Evolutionary conservation across 1,140 invertebrate species (phyloP).

Genomic region (Drosophila orena): DNA sequence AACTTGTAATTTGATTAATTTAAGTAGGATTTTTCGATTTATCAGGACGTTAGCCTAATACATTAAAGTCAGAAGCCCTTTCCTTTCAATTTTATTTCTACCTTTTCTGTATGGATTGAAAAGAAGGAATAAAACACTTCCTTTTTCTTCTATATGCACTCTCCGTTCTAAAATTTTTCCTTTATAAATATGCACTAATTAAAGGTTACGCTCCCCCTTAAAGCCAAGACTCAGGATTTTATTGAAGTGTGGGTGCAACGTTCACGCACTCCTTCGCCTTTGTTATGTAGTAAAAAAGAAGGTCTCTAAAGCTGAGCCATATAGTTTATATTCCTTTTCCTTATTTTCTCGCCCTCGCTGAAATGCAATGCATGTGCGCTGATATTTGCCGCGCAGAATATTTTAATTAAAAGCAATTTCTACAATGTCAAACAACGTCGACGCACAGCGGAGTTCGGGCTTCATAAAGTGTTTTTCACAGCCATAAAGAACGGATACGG

Average conservation of each 20-base stretch:
- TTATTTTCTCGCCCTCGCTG: slow-evolving; percentile 4
- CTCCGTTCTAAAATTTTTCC: too few species aligned
- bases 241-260: slow-evolving; percentile 18
- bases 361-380: slow-evolving; percentile 32
- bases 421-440: slow-evolving; percentile 68
- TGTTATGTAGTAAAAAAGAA: slow-evolving; percentile 2
- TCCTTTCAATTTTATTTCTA: too few species aligned
- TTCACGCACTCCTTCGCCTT: too few species aligned
- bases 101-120: too few species aligned
- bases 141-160: too few species aligned
- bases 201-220: background rate
- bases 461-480: slow-evolving; percentile 67
- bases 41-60: too few species aligned
- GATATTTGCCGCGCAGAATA: slow-evolving; percentile 46
- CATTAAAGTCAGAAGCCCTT: too few species aligned
- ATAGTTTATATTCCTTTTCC: slow-evolving; percentile 22
- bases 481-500: slow-evolving; percentile 44
- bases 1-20: too few species aligned
- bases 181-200: too few species aligned
- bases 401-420: slow-evolving; percentile 78
- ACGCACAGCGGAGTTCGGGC: slow-evolving; percentile 32
- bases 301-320: slow-evolving; percentile 15
- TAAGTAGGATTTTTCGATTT: too few species aligned
- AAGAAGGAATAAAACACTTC: too few species aligned
- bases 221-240: background rate